These are phyloP conservation scores for Chunga burmeisteri DNA, from an alignment of 2,113 vertebrate genomes.

Conservation along the genomic window DNA sequence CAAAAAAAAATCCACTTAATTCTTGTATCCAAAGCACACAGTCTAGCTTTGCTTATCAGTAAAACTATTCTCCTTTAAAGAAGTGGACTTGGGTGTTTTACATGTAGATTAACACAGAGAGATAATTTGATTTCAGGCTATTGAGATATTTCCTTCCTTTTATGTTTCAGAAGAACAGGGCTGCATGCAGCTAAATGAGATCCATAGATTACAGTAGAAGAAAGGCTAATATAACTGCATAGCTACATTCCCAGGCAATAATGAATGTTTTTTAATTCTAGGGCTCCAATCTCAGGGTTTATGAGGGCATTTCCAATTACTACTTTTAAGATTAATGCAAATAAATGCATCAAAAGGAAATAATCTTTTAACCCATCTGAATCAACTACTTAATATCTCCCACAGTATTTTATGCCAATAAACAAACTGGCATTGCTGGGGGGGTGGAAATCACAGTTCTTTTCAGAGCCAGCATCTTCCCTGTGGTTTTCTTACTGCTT, in stretches of 20 bases:
- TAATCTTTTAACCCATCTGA: background rate
- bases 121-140: slow-evolving; percentile 65
- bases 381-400: background rate
- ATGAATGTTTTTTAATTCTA: slow-evolving; percentile 6
- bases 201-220: slow-evolving; percentile 43
- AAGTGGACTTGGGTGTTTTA: slow-evolving; percentile 17
- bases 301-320: slow-evolving; percentile 10
- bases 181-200: slow-evolving; percentile 57
- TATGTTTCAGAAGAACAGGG: slow-evolving; percentile 13
- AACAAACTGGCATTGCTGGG: background rate
- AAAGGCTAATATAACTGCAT: slow-evolving; percentile 52
- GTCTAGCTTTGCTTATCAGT: slow-evolving; percentile 18
- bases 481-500: background rate
- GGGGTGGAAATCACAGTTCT: background rate
- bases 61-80: slow-evolving; percentile 25
- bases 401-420: background rate
- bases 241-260: background rate
- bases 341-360: background rate
- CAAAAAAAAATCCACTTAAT: background rate
- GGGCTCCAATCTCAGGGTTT: background rate
- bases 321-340: slow-evolving; percentile 7
- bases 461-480: background rate
- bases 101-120: slow-evolving; percentile 47
- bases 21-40: background rate
- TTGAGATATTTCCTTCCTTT: slow-evolving; percentile 29